phyloP scores from a whole-genome alignment of 2,888 invertebrate genomes.

The Tiliacea citrago region DNA sequence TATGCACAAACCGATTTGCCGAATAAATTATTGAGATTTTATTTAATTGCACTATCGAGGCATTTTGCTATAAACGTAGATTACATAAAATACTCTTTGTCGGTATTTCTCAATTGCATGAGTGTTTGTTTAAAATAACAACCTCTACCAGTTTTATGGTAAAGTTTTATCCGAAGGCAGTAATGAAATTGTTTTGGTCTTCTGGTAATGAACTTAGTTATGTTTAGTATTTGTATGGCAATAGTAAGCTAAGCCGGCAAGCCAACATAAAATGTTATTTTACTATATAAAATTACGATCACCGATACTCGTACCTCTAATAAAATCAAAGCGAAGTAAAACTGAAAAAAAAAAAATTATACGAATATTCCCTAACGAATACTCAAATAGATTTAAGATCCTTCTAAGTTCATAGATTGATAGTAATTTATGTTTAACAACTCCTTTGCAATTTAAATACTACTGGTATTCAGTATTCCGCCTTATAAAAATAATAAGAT shows the following conservation, averaged over 20 bases:
- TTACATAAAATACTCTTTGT: conserved; percentile 70
- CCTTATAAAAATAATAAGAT: conserved; percentile 7
- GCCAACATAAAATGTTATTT: not conserved
- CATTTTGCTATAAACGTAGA: conserved; percentile 68
- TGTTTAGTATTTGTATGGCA: not conserved
- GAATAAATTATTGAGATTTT: conserved; percentile 74
- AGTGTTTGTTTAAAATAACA: conserved; percentile 56
- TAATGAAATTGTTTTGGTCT: not conserved
- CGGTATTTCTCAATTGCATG: conserved; percentile 61
- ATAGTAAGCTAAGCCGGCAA: not conserved
- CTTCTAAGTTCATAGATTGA: not conserved
- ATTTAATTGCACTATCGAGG: conserved; percentile 77
- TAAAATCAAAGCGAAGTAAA: not conserved
- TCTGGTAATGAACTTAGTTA: conserved; percentile 16
- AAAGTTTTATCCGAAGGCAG: not conserved
- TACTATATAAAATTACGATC: not conserved
- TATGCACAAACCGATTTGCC: conserved; percentile 70
- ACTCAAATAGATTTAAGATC: not conserved
- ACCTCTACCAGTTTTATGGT: conserved; percentile 22
- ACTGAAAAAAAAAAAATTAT: no score
- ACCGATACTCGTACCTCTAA: no score
- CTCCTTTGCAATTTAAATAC: conserved; percentile 14
- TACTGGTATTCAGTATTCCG: not conserved
- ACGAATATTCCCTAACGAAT: no score
- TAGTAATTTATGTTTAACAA: not conserved